Evolutionary conservation across 30 jellyfish, hydroid and myxozoan genomes (phyloP), one percentile per base, ranked within the genome.

Genomic region (Nemopilema nomurai): DNA sequence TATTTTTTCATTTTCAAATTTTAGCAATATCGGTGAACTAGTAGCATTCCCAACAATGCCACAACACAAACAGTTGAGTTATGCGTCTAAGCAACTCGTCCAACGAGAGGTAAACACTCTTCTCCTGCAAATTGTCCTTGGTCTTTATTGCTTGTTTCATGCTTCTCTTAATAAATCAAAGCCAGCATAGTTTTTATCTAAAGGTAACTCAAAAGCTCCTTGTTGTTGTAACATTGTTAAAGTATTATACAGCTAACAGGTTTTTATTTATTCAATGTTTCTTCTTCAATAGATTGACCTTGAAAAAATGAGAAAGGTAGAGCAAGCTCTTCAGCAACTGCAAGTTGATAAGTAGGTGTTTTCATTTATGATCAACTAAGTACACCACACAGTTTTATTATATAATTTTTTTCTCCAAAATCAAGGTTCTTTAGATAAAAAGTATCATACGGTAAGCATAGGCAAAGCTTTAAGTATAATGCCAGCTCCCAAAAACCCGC

Each of bases 1-100:
- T 17, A n/a, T 50, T 76, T 49, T 16, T 51, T 62, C 9, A 22
- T 82, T 29, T 67, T 28, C 32, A 28, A 18, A 68, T 53, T 76
- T 3, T 71, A 94, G 99, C 53, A 94, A 94, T 69, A 80, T 94
- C 32, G 99, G 90, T 64, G 99, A 94, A 67, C 63, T 94, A 49
- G 80, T 87, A 16, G 80, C 97, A 31, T 94, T 72, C 49, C 89
- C 96, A 27, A 91, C 83, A 49, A 49, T 89, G 82, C 96, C 96
- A 16, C 99, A 94, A 83, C 99, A 89, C 74, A 92, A 87, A 41
- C 99, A 90, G 9, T 74, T 94, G 65, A 90, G 92, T 22, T 94
- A 94, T 86, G 97, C 92, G 1, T 88, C 99, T 0, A 94, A 94
- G 71, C 99, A 94, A 80, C 83, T 94, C 26, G 90, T 94, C 20